phyloP scores from a whole-genome alignment of 2,113 vertebrate genomes.

The Atlantisia rogersi region DNA sequence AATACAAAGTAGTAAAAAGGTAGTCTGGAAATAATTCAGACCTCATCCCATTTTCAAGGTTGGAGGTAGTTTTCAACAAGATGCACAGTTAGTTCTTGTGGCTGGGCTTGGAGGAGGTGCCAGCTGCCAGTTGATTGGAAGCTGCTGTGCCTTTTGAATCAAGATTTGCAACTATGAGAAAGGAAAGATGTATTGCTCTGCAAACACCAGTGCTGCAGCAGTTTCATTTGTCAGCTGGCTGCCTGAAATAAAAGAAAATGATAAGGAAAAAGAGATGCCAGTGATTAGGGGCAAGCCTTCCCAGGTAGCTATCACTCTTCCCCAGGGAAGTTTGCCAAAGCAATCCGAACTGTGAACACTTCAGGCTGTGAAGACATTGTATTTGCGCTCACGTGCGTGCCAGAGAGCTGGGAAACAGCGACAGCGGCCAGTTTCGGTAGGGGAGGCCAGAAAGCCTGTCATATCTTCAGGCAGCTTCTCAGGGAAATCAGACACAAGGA shows the following conservation, averaged over 20 bases:
- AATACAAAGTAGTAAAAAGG: neutral
- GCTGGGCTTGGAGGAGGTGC: neutral
- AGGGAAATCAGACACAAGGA: neutral
- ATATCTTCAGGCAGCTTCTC: neutral
- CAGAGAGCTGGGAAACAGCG: neutral
- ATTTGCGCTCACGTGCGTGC: accelerated
- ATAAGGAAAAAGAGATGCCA: neutral
- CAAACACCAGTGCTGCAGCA: neutral
- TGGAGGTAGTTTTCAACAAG: neutral
- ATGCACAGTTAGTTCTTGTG: neutral
- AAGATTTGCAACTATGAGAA: neutral
- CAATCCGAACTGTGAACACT: neutral
- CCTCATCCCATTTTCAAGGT: neutral
- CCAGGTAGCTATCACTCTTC: neutral
- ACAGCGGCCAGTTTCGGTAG: neutral
- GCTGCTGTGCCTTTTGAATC: neutral
- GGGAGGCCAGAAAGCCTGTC: neutral
- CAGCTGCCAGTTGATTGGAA: neutral
- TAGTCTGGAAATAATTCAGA: neutral
- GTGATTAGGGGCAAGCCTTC: neutral
- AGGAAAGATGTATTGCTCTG: neutral
- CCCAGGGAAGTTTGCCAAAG: neutral
- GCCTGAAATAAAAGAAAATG: neutral
- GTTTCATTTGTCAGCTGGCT: neutral
- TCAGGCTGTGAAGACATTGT: neutral